Evolutionary conservation across 2,888 invertebrate species (phyloP), one percentile per base, ranked within the genome.

Genomic region (Parasteatoda lunata): DNA sequence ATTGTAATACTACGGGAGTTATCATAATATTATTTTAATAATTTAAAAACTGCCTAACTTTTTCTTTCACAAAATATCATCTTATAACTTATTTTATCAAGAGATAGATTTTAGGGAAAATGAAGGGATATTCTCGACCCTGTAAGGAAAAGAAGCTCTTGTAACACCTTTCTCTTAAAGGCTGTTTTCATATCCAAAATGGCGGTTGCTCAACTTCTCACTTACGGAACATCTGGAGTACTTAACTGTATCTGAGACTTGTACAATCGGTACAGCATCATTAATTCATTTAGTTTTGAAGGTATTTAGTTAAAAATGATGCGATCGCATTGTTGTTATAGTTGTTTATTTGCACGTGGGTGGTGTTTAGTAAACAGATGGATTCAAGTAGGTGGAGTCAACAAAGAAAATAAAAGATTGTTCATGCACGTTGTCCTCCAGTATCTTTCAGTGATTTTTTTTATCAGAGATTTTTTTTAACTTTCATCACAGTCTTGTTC

Each of bases 321-420:
- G 7, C 30, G 65, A 52, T 65, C 30, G 48, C 15, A 49, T 45
- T 15, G 15, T n/a, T 5, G n/a, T 9, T 30, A 9, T 13, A 71
- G n/a, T 47, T 70, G 66, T 77, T 66, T 47, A 30, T 8, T 68
- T 30, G 66, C 72, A 71, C 75, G 85, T 80, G 85, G 85, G 85
- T 86, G 80, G 80, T 77, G 85, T 86, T 86, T 80, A 76, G 71
- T 77, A 65, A 86, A 80, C 85, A 86, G 85, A 80, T 86, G 85
- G 71, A 52, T 54, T 13, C 13, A 9, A 45, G 79, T 70, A 70
- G 85, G 85, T 80, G 85, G 85, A 86, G 85, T 72, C 77, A 59
- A 45, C 49, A 66, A 77, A 65, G 79, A 76, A 81, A 76, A 80
- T 80, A 80, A 86, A 77, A 76, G 85, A 71, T 66, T 66, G 81